Conservation (phyloP, 2,797 vertebrate species). For the Garrulus glandarius region DNA sequence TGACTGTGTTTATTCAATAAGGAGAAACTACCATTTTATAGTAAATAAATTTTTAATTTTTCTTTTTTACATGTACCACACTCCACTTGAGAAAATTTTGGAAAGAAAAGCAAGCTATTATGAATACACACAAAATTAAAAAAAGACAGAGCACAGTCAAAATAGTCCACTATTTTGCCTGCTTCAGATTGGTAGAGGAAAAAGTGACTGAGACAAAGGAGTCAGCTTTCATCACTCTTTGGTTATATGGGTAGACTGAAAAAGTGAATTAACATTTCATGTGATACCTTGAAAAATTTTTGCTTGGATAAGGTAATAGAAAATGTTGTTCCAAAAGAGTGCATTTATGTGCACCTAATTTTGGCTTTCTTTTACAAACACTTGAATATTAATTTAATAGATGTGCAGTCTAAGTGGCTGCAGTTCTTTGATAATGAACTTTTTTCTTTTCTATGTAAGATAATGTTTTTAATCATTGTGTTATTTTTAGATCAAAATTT, state of each 20-base stretch:
- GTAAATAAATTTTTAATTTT: background rate
- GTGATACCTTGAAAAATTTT: background rate
- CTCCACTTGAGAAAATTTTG: background rate
- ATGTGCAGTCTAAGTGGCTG: background rate
- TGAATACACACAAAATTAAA: background rate
- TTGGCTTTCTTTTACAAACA: background rate
- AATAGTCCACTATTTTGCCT: background rate
- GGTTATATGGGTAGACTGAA: background rate
- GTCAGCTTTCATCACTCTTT: background rate
- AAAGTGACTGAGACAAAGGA: background rate
- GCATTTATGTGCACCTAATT: background rate
- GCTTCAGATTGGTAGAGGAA: background rate
- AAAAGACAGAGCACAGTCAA: background rate
- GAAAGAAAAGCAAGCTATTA: background rate
- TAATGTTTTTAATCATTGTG: background rate
- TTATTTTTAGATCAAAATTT: background rate
- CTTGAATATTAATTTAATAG: background rate
- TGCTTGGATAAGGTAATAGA: background rate
- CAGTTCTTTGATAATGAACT: background rate
- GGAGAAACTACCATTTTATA: background rate
- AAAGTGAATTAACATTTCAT: background rate
- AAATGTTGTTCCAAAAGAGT: background rate
- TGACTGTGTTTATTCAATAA: background rate
- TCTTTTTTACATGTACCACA: background rate
- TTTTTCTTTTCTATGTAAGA: background rate